These are phyloP conservation scores for Lagocephalus sceleratus DNA, from an alignment of 2,797 vertebrate genomes.

Conservation along the genomic window DNA sequence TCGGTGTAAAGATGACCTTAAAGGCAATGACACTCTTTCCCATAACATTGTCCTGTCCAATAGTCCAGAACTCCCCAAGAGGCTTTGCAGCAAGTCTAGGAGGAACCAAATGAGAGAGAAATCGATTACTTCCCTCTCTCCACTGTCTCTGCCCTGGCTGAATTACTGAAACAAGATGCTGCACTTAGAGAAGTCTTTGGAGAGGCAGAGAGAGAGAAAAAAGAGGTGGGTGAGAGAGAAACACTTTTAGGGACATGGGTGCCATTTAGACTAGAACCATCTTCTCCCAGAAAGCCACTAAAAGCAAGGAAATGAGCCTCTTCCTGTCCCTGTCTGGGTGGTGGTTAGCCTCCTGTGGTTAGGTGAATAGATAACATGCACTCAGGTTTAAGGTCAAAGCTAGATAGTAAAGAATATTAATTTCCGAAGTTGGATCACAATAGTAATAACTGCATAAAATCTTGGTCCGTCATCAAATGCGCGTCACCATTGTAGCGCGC, in stretches of 20 bases:
- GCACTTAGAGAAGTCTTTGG: conserved; percentile 79
- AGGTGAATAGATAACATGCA: conserved; percentile 51
- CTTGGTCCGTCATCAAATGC: no score
- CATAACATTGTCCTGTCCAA: conserved; percentile 76
- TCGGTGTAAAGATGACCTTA: conserved; percentile 73
- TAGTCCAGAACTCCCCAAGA: conserved; percentile 77
- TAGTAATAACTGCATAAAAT: no score
- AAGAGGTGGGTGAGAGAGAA: conserved; percentile 61
- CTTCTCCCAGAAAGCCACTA: conserved; percentile 75
- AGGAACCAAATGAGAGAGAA: conserved; percentile 76
- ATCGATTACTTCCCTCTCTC: conserved; percentile 76
- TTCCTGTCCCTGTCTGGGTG: conserved; percentile 67
- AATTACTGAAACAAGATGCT: conserved; percentile 84
- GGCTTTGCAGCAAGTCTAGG: conserved; percentile 74
- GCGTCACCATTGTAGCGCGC: neutral
- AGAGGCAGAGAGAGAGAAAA: conserved; percentile 59
- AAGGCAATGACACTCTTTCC: conserved; percentile 75
- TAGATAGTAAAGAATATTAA: conserved; percentile 62
- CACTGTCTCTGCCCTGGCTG: conserved; percentile 78
- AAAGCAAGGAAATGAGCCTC: conserved; percentile 75
- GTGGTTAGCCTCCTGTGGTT: conserved; percentile 68
- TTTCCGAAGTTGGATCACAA: conserved; percentile 23
- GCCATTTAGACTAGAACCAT: conserved; percentile 78
- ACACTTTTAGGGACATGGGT: conserved; percentile 82
- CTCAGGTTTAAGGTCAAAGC: conserved; percentile 68